A percentile compares a stretch with the other conserved stretches of the same genome.
These are phyloP conservation scores for Acronicta leporina DNA, from an alignment of 2,888 invertebrate genomes.

Conservation along the genomic window DNA sequence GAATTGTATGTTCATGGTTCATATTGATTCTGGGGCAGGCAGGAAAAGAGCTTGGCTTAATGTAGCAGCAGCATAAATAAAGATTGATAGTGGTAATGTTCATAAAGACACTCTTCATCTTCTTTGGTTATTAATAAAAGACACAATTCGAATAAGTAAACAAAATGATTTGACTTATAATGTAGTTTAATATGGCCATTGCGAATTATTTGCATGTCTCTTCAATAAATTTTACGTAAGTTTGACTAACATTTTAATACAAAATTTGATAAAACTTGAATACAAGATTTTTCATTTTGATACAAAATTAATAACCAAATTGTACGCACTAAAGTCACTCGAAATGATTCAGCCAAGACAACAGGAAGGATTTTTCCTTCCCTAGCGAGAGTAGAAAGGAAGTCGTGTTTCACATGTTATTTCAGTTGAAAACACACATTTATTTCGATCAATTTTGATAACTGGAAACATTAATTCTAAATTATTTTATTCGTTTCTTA, in stretches of 20 bases:
- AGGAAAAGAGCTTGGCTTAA: neutral
- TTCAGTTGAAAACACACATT: conserved; percentile 23
- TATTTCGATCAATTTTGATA: conserved; percentile 34
- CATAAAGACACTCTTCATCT: too few species aligned
- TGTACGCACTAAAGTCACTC: neutral
- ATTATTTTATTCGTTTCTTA: too few species aligned
- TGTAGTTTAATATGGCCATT: neutral
- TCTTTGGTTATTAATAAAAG: too few species aligned
- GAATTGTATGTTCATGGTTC: conserved; percentile 10
- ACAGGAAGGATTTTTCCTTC: conserved; percentile 36
- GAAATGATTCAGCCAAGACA: conserved; percentile 14
- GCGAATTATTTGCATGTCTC: neutral
- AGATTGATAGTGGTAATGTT: too few species aligned
- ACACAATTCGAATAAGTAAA: too few species aligned
- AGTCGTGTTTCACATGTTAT: conserved; percentile 21
- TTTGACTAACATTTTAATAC: too few species aligned
- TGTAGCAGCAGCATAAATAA: neutral
- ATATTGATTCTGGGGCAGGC: neutral
- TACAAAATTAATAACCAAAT: neutral
- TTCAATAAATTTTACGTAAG: neutral
- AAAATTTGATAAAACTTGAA: too few species aligned
- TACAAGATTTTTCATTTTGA: too few species aligned
- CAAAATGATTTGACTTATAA: too few species aligned
- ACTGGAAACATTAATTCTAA: conserved; percentile 1
- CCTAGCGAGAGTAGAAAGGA: conserved; percentile 20